Evolutionary conservation across 1,140 invertebrate genomes (phyloP).

Genomic region (Bactericera cockerelli): DNA sequence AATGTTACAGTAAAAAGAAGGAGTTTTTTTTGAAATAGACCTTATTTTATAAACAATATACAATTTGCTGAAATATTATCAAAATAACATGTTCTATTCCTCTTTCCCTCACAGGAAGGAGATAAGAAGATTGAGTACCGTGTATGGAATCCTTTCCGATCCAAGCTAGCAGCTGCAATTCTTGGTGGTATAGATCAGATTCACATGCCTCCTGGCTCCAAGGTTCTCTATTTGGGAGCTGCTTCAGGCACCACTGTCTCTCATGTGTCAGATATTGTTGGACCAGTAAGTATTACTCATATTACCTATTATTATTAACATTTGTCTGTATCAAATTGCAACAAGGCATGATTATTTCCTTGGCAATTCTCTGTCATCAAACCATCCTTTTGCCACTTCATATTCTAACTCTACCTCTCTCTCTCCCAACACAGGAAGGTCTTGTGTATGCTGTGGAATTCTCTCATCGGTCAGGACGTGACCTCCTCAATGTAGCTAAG

Average conservation of each 20-base stretch:
- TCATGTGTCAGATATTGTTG: constrained; percentile 96
- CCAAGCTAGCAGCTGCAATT: constrained; percentile 94
- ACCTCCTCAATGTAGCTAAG: constrained; percentile 95
- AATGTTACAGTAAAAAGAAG: too few relatives aligned
- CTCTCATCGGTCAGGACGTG: constrained; percentile 88
- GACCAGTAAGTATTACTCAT: constrained; percentile 84
- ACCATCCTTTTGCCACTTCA: too few relatives aligned
- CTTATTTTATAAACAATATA: too few relatives aligned
- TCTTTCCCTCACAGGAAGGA: too few relatives aligned
- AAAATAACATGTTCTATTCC: too few relatives aligned
- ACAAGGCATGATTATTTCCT: too few relatives aligned
- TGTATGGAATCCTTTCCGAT: constrained; percentile 99
- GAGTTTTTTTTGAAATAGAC: too few relatives aligned
- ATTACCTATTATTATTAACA: too few relatives aligned
- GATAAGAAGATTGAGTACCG: constrained; percentile 91
- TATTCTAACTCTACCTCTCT: too few relatives aligned
- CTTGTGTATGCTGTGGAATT: constrained; percentile 99
- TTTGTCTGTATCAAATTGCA: too few relatives aligned
- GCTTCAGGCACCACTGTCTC: constrained; percentile 98
- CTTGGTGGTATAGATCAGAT: constrained; percentile 93
- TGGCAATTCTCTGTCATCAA: too few relatives aligned
- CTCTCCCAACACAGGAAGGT: constrained; percentile 68
- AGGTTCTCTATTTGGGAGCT: constrained; percentile 95
- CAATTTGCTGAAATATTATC: too few relatives aligned
- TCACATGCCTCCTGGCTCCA: constrained; percentile 88